phyloP scores from a whole-genome alignment of 2,888 invertebrate genomes.

The Apodemia mormo region DNA sequence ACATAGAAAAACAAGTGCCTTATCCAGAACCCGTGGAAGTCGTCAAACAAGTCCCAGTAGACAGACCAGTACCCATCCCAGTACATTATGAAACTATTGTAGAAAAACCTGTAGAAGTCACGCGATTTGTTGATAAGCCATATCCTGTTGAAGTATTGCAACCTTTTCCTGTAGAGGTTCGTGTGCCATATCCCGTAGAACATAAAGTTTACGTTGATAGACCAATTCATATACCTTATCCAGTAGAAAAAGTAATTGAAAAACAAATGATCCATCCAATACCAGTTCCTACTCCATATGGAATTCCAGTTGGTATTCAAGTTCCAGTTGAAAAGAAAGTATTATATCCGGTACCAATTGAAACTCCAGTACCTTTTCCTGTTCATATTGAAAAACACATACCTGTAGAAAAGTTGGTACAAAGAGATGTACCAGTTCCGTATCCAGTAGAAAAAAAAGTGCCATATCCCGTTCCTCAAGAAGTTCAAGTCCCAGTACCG shows the following conservation, averaged over 20 bases:
- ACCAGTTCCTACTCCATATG: slow-evolving; percentile 69
- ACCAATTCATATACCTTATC: slow-evolving; percentile 72
- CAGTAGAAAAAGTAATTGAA: slow-evolving; percentile 78
- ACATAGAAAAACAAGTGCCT: slow-evolving; percentile 69
- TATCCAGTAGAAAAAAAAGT: slow-evolving; percentile 77
- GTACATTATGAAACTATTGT: slow-evolving; percentile 77
- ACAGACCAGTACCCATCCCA: slow-evolving; percentile 68
- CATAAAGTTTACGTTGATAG: slow-evolving; percentile 77
- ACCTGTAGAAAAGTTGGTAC: slow-evolving; percentile 60
- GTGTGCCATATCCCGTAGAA: slow-evolving; percentile 75
- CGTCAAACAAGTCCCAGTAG: slow-evolving; percentile 57
- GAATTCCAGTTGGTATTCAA: slow-evolving; percentile 58
- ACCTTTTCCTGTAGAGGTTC: slow-evolving; percentile 80
- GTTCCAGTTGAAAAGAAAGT: slow-evolving; percentile 65
- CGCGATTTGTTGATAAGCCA: slow-evolving; percentile 80
- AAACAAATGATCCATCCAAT: slow-evolving; percentile 68
- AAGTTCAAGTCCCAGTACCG: slow-evolving; percentile 57
- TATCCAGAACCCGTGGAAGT: slow-evolving; percentile 66
- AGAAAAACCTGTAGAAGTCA: slow-evolving; percentile 77
- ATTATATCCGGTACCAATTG: slow-evolving; percentile 61
- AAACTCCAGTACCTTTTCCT: slow-evolving; percentile 65
- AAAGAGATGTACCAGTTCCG: slow-evolving; percentile 71
- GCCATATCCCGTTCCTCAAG: slow-evolving; percentile 69
- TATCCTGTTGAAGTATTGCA: slow-evolving; percentile 77
- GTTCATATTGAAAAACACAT: slow-evolving; percentile 71